Conservation (phyloP, 2,888 invertebrate genomes). For the Rhamnusium bicolor region DNA sequence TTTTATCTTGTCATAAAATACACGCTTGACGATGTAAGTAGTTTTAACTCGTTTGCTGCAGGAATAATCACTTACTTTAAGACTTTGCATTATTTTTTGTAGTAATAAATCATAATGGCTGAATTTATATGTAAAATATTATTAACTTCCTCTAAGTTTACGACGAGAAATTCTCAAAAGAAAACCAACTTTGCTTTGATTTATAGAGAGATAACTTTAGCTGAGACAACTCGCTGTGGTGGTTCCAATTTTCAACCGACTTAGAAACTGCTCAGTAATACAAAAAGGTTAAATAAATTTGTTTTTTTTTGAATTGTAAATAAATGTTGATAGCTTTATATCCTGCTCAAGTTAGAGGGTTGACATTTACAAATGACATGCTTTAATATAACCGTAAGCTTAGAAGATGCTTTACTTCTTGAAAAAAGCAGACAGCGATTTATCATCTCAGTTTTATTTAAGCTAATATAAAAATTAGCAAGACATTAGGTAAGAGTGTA, state of each 20-base stretch:
- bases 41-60: not conserved
- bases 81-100: not conserved
- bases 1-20: not conserved
- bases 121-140: slow-evolving; percentile 7
- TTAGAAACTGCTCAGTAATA: not conserved
- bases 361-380: slow-evolving; percentile 25
- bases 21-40: not conserved
- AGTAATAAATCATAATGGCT: slow-evolving; percentile 10
- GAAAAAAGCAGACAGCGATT: slow-evolving; percentile 4
- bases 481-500: slow-evolving; percentile 3
- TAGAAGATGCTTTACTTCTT: not conserved
- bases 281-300: not conserved
- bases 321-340: slow-evolving; percentile 23
- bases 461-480: slow-evolving; percentile 19
- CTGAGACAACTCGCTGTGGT: not conserved
- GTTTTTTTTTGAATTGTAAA: slow-evolving; percentile 5
- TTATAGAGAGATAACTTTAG: slow-evolving; percentile 18
- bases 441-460: slow-evolving; percentile 20
- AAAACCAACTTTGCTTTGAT: slow-evolving; percentile 23
- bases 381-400: slow-evolving; percentile 10
- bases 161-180: not conserved
- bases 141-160: slow-evolving; percentile 11
- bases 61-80: not conserved
- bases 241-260: slow-evolving; percentile 1
- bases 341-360: slow-evolving; percentile 3